A percentile compares a stretch with the other conserved stretches of the same genome.
phyloP scores from a whole-genome alignment of 1,140 invertebrate species.

The Drosophila kohkoa region DNA sequence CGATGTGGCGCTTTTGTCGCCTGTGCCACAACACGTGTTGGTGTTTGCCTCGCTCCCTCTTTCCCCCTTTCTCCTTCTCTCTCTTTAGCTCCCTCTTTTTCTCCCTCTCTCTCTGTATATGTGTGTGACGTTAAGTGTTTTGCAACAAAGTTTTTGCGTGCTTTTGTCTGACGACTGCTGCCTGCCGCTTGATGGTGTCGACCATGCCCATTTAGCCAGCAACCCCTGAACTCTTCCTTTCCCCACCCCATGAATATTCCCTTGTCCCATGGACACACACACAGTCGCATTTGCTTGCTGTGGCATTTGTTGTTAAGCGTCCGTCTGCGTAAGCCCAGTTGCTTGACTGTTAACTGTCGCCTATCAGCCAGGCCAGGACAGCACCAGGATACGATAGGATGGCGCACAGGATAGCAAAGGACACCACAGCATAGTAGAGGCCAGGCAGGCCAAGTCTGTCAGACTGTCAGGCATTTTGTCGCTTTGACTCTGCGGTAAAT shows the following conservation, averaged over 20 bases:
- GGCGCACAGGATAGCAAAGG: neutral
- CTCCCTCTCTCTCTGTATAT: constrained; percentile 21
- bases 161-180: constrained; percentile 63
- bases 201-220: constrained; percentile 8
- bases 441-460: neutral
- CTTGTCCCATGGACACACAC: neutral
- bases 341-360: constrained; percentile 42
- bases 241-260: neutral
- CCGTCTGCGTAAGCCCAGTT: constrained; percentile 59
- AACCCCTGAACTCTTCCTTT: neutral
- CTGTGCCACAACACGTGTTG: constrained; percentile 34
- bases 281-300: neutral
- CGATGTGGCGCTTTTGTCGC: constrained; percentile 24
- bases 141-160: constrained; percentile 79
- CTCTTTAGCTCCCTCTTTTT: neutral
- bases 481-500: constrained; percentile 44
- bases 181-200: constrained; percentile 28
- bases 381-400: neutral
- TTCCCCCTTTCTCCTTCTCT: neutral
- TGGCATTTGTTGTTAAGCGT: constrained; percentile 10
- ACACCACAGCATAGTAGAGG: neutral
- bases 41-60: neutral
- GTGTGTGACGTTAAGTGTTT: constrained; percentile 68
- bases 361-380: constrained; percentile 34
- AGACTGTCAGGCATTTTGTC: constrained; percentile 9